These are phyloP conservation scores for Hucho hucho DNA, from an alignment of 2,113 vertebrate species.

Conservation along the genomic window DNA sequence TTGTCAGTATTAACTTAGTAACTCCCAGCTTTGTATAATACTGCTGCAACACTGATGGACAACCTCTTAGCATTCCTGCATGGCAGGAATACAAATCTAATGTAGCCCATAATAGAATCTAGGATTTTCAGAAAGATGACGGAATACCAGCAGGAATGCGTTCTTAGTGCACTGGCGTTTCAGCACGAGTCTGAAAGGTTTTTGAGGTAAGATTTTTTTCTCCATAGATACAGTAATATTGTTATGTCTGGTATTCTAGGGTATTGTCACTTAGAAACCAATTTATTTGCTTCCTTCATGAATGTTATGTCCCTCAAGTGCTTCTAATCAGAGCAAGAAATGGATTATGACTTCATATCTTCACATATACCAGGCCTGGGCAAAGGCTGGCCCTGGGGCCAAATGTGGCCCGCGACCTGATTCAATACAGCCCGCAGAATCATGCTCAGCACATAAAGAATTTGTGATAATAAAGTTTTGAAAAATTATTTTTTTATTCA, in stretches of 20 bases:
- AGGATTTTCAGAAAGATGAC: no score
- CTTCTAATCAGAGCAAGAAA: constrained; percentile 54
- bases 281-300: background rate
- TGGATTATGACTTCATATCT: constrained; percentile 48
- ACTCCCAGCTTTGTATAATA: no score
- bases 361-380: no score
- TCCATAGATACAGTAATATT: background rate
- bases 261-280: background rate
- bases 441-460: no score
- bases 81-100: background rate
- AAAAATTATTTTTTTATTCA: no score
- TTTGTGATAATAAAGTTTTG: no score
- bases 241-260: background rate
- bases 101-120: no score
- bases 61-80: background rate
- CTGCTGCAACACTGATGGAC: background rate
- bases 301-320: constrained; percentile 28
- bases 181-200: background rate
- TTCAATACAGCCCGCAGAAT: no score
- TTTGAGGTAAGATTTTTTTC: background rate
- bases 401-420: no score
- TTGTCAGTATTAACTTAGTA: constrained; percentile 1
- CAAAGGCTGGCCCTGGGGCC: no score
- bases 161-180: background rate
- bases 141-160: background rate